A percentile compares a stretch with the other conserved stretches of the same genome.
Conservation (phyloP, 2,888 invertebrate species). For the Marasmarcha lunaedactyla region DNA sequence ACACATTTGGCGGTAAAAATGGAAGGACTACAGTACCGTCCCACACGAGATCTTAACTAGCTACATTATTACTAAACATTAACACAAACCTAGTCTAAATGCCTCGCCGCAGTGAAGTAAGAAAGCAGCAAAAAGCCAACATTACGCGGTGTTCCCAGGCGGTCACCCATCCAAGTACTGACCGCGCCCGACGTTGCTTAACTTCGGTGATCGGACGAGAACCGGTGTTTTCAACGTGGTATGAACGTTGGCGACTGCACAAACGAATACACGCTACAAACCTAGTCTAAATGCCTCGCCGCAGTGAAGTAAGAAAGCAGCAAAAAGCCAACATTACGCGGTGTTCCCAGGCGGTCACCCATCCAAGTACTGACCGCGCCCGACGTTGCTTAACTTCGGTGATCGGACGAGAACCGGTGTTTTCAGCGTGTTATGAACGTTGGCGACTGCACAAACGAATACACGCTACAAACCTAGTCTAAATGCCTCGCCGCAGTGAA, state of each 20-base stretch:
- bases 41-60: too few species aligned
- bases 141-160: constrained; percentile 41
- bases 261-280: too few species aligned
- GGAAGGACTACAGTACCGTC: too few species aligned
- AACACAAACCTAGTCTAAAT: too few species aligned
- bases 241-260: constrained; percentile 38
- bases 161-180: constrained; percentile 64
- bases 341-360: constrained; percentile 60
- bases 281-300: too few species aligned
- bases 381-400: constrained; percentile 62
- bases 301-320: too few species aligned
- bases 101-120: too few species aligned
- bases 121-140: constrained; percentile 3
- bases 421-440: constrained; percentile 54
- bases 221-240: constrained; percentile 57
- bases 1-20: too few species aligned
- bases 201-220: constrained; percentile 65
- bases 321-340: constrained; percentile 9
- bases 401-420: constrained; percentile 64
- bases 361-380: constrained; percentile 62
- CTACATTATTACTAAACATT: too few species aligned
- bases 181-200: constrained; percentile 60
- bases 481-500: too few species aligned
- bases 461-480: too few species aligned
- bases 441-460: too few species aligned